Base-by-base conservation (phyloP, 37 sponge, comb jelly and placozoan species). In the Haliclona indistincta region DNA sequence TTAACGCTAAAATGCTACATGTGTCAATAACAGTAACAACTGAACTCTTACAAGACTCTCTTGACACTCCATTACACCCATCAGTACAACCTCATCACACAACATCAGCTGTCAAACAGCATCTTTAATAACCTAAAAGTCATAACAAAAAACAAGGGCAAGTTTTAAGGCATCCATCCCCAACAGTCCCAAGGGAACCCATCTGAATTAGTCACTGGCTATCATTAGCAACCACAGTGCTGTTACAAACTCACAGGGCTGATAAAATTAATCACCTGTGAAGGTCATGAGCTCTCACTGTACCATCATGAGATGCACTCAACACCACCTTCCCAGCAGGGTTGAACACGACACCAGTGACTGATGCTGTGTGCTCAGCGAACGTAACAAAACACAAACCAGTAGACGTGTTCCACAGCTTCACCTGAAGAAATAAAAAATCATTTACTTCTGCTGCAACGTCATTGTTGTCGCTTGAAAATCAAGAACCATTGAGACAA, bases 381-480 rank as follows among this genome's bases (percentile, higher is more conserved):
- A 97, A 97, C 0, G 99, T 97, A 19, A 92, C 85, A 81, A 86
- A 95, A 74, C 99, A 97, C 79, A 97, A 94, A 15, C 99, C 91
- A 63, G 89, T 79, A 30, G 60, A 60, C 0, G 93, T 89, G 72
- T 86, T 93, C 99, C 99, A 97, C 7, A 97, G 74, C 75, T 97
- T 97, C 23, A 97, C 91, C 94, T 93, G 67, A 7, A 26, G 56
- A 26, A 7, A 26, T 3, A n/a, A n/a, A n/a, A n/a, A n/a, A n/a
- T n/a, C n/a, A n/a, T n/a, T n/a, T n/a, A n/a, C n/a, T n/a, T n/a
- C n/a, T n/a, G n/a, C n/a, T n/a, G n/a, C n/a, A n/a, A n/a, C n/a
- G n/a, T n/a, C n/a, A n/a, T n/a, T n/a, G n/a, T n/a, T n/a, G n/a
- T n/a, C n/a, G n/a, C n/a, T n/a, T n/a, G n/a, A n/a, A n/a, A n/a